These are phyloP conservation scores for Caenorhabditis wallacei DNA, from an alignment of 2,888 invertebrate species.

Conservation along the genomic window DNA sequence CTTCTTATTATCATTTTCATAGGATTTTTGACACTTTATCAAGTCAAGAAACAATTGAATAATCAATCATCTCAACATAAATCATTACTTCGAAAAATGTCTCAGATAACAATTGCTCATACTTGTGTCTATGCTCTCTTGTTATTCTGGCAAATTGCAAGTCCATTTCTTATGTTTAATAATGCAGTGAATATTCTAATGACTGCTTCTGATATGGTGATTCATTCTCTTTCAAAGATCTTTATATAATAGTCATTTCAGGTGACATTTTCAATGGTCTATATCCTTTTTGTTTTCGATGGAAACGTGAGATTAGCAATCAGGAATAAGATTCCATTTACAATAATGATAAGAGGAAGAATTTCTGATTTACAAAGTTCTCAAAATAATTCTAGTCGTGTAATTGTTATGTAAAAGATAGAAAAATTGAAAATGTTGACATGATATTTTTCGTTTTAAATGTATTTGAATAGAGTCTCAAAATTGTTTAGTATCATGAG, in stretches of 20 bases:
- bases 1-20: neutral
- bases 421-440: neutral
- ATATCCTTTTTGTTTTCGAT: conserved; percentile 14
- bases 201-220: conserved; percentile 28
- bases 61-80: conserved; percentile 3
- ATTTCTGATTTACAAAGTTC: conserved; percentile 7
- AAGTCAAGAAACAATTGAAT: conserved; percentile 1
- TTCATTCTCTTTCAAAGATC: neutral
- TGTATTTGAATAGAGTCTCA: no score
- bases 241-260: neutral
- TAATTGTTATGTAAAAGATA: conserved; percentile 6
- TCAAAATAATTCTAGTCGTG: conserved; percentile 8
- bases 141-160: conserved; percentile 14
- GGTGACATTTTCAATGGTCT: conserved; percentile 21
- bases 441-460: neutral
- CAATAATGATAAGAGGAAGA: conserved; percentile 18
- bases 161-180: neutral
- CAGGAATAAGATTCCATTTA: conserved; percentile 3
- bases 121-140: conserved; percentile 17
- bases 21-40: neutral
- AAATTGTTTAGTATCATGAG: no score
- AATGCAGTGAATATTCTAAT: conserved; percentile 14
- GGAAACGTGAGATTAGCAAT: conserved; percentile 18
- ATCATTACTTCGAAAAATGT: conserved; percentile 21
- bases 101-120: conserved; percentile 8